Percentiles rank a stretch among this genome's conserved stretches.
Conservation (phyloP, 2,888 invertebrate genomes). For the Drosophila pegasa region DNA sequence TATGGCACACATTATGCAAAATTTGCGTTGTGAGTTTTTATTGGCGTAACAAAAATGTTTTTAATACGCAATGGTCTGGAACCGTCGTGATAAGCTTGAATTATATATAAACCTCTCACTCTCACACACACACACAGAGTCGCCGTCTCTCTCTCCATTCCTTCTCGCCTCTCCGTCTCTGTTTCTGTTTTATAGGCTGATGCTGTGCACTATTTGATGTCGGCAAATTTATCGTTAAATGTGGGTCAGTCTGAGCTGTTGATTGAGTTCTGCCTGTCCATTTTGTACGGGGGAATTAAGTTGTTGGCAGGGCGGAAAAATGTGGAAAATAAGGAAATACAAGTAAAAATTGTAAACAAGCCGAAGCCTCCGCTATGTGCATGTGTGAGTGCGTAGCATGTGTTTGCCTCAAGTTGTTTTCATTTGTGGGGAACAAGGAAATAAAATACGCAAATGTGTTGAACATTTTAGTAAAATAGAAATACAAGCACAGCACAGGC, state of each 20-base stretch:
- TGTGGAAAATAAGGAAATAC: slow-evolving; percentile 13
- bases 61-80: slow-evolving; percentile 80
- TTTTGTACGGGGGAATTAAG: slow-evolving; percentile 27
- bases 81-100: slow-evolving; percentile 76
- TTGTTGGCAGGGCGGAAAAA: slow-evolving; percentile 19
- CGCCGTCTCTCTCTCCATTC: background rate
- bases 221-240: slow-evolving; percentile 70
- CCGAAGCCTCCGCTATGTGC: slow-evolving; percentile 8
- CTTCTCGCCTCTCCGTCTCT: background rate
- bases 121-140: background rate
- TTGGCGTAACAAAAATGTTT: slow-evolving; percentile 79
- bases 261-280: slow-evolving; percentile 69
- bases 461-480: slow-evolving; percentile 22
- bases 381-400: slow-evolving; percentile 29
- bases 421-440: slow-evolving; percentile 8
- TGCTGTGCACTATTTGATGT: slow-evolving; percentile 55
- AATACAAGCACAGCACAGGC: background rate
- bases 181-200: slow-evolving; percentile 32
- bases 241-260: slow-evolving; percentile 68
- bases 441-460: slow-evolving; percentile 38
- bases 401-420: slow-evolving; percentile 30
- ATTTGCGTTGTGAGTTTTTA: slow-evolving; percentile 68
- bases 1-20: slow-evolving; percentile 74
- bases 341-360: slow-evolving; percentile 35
- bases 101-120: slow-evolving; percentile 39